Evolutionary conservation across 2,113 vertebrate species (phyloP).

Genomic region (Toxostoma redivivum): DNA sequence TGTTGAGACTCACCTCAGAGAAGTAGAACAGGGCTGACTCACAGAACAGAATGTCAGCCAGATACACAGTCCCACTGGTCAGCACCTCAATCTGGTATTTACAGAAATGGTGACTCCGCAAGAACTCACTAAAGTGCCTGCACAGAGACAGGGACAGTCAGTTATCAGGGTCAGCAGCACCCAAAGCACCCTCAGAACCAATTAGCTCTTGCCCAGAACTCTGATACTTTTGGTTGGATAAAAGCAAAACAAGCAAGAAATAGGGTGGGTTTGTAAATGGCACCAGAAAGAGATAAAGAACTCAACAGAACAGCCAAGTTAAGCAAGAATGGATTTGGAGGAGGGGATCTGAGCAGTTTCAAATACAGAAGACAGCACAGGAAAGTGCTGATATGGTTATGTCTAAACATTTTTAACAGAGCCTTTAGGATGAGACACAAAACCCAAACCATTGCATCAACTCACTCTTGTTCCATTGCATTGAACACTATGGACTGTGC

Average conservation of each 20-base stretch:
- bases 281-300: not conserved
- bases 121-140: conserved; percentile 98
- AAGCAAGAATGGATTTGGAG: not conserved
- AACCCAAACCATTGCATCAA: conserved; percentile 7
- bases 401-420: not conserved
- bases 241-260: not conserved
- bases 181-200: not conserved
- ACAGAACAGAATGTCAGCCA: conserved; percentile 97
- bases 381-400: not conserved
- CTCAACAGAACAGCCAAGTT: not conserved
- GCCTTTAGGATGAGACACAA: not conserved
- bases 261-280: not conserved
- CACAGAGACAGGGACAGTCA: not conserved
- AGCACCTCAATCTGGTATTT: conserved; percentile 99
- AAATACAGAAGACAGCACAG: not conserved
- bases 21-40: conserved; percentile 99
- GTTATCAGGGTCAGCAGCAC: not conserved
- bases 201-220: not conserved
- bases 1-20: conserved; percentile 85
- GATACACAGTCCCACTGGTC: conserved; percentile 96
- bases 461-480: conserved; percentile 96
- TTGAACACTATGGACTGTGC: conserved; percentile 88
- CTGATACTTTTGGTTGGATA: not conserved
- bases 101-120: conserved; percentile 98
- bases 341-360: not conserved